Evolutionary conservation across 1,140 invertebrate genomes (phyloP).

Genomic region (Euborellia annulipes): DNA sequence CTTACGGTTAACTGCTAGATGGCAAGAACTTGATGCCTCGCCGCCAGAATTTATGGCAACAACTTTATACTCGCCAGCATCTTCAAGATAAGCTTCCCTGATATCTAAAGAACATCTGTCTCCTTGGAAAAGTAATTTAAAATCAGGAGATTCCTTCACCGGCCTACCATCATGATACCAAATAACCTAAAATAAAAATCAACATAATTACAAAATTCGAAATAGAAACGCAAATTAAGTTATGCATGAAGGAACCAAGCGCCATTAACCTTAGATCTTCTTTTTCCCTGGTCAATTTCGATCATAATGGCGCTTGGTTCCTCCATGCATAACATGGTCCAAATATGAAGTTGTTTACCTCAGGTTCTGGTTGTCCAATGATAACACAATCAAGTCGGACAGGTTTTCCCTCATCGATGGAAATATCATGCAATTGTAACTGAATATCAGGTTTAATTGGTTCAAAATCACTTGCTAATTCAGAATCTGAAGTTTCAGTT

Average conservation of each 20-base stretch:
- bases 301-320: too few relatives aligned
- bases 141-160: constrained; percentile 69
- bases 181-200: constrained; percentile 38
- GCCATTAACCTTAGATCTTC: too few relatives aligned
- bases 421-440: constrained; percentile 47
- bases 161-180: constrained; percentile 75
- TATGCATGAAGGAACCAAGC: too few relatives aligned
- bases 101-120: constrained; percentile 67
- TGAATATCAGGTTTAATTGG: constrained; percentile 55
- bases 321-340: too few relatives aligned
- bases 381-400: constrained; percentile 65
- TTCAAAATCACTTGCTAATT: constrained; percentile 50
- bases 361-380: constrained; percentile 68
- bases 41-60: constrained; percentile 66
- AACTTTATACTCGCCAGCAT: constrained; percentile 63
- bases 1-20: constrained; percentile 36
- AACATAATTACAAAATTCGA: constrained; percentile 1
- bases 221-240: constrained; percentile 2
- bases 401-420: constrained; percentile 50
- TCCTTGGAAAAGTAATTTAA: constrained; percentile 63
- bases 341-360: too few relatives aligned
- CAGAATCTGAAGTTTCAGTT: constrained; percentile 55
- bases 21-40: constrained; percentile 56
- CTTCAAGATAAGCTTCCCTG: constrained; percentile 53
- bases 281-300: too few relatives aligned